Conservation (phyloP, 2,797 vertebrate genomes). For the Enteromius treurensis region DNA sequence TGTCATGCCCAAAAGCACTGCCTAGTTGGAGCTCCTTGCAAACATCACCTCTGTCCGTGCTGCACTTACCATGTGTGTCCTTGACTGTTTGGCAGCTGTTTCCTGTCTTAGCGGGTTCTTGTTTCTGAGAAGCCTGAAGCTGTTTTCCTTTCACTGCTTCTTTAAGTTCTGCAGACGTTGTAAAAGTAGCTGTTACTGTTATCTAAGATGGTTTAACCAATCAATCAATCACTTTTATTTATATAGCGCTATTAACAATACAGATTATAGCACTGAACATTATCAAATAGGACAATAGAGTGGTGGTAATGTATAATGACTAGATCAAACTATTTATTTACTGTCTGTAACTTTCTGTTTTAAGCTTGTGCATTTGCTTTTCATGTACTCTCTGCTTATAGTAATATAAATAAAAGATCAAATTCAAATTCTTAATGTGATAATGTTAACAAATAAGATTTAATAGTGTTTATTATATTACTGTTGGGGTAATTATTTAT, state of each 20-base stretch:
- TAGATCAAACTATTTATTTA: no score
- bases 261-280: no score
- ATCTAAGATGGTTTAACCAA: slow-evolving; percentile 26
- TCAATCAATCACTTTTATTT: no score
- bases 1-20: slow-evolving; percentile 10
- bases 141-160: slow-evolving; percentile 40
- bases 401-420: background rate
- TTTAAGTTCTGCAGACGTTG: slow-evolving; percentile 39
- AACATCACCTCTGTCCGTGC: slow-evolving; percentile 1
- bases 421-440: no score
- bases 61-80: slow-evolving; percentile 25
- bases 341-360: no score
- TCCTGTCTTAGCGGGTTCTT: slow-evolving; percentile 45
- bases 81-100: slow-evolving; percentile 53
- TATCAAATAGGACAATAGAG: no score
- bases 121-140: slow-evolving; percentile 54
- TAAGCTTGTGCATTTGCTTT: background rate
- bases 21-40: background rate
- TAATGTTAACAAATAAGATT: no score
- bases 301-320: no score
- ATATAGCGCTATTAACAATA: no score
- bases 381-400: background rate
- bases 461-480: no score
- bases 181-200: slow-evolving; percentile 38
- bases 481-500: no score